Conservation (phyloP, 2,797 vertebrate genomes). For the Distichodus sexfasciatus region DNA sequence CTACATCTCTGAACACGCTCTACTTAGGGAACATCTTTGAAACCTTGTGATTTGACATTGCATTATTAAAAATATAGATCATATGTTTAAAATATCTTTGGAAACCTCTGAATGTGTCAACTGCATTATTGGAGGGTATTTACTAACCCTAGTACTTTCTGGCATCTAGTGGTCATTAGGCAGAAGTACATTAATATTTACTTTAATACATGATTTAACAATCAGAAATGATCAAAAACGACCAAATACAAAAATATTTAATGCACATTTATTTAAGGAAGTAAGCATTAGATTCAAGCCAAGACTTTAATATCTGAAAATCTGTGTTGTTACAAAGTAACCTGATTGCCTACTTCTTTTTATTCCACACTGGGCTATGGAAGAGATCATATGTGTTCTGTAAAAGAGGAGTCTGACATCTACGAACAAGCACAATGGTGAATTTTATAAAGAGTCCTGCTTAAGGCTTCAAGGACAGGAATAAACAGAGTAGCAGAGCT, state of each 20-base stretch:
- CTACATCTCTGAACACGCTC: too few relatives aligned
- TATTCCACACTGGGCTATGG: background rate
- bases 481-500: conserved; percentile 9
- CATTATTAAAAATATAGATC: too few relatives aligned
- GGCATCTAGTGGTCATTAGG: too few relatives aligned
- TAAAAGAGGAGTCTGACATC: background rate
- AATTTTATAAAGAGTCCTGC: background rate
- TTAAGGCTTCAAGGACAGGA: conserved; percentile 9
- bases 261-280: conserved; percentile 55
- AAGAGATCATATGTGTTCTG: background rate
- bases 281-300: conserved; percentile 42
- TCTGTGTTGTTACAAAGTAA: background rate
- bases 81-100: too few relatives aligned
- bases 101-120: too few relatives aligned
- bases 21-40: too few relatives aligned
- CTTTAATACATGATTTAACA: too few relatives aligned
- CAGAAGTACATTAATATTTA: too few relatives aligned
- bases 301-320: conserved; percentile 39
- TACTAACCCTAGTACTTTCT: too few relatives aligned
- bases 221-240: too few relatives aligned
- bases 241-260: background rate
- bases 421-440: background rate
- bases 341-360: background rate
- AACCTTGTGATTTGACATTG: too few relatives aligned
- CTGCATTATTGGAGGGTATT: too few relatives aligned